Percentiles rank a stretch among this genome's conserved stretches.
Evolutionary conservation across 2,113 vertebrate genomes (phyloP).

Genomic region (Lophochroa leadbeateri): DNA sequence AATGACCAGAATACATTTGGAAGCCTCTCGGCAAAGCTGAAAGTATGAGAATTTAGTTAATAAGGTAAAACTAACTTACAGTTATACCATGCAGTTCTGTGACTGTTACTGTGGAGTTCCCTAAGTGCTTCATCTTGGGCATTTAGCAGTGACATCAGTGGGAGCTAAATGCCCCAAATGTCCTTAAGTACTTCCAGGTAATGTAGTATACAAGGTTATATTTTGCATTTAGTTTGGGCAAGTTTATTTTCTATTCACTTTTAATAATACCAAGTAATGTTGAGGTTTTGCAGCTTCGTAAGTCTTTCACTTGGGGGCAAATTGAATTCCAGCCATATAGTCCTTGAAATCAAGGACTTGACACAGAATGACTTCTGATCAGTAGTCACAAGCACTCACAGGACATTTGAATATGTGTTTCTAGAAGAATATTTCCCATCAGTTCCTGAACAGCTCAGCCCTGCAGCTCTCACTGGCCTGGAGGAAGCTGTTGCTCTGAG

Average conservation of each 20-base stretch:
- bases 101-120: background rate
- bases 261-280: background rate
- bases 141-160: background rate
- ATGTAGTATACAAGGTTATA: background rate
- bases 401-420: background rate
- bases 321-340: background rate
- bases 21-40: background rate
- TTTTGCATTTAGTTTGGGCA: background rate
- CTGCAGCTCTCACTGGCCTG: background rate
- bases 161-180: background rate
- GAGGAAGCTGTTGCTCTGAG: background rate
- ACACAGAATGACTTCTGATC: background rate
- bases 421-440: background rate
- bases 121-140: background rate
- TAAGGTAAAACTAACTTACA: background rate
- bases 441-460: background rate
- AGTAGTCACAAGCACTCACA: background rate
- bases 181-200: background rate
- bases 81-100: background rate
- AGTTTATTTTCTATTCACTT: background rate
- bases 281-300: background rate
- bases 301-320: background rate
- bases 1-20: background rate
- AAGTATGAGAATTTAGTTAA: background rate
- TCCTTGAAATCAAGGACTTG: background rate